Base-by-base conservation (phyloP, 1,140 invertebrate genomes). In the Druon quercuslanigerum region DNA sequence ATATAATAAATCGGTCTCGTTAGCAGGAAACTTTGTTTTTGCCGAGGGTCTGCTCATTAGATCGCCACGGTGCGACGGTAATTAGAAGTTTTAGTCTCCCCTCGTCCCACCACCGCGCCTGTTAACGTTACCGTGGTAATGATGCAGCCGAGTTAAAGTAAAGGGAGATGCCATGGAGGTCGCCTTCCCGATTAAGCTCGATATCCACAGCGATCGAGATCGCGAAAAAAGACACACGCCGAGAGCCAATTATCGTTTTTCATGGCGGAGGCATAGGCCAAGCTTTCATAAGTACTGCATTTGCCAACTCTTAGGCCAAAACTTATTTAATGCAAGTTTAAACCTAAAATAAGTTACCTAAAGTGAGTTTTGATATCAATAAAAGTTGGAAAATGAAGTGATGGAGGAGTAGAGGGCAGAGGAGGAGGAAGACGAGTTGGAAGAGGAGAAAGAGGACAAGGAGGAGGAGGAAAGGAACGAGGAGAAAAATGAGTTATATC, bases 1-100 rank as follows among this genome's bases (percentile, higher is more conserved):
- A 85, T 87, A 89, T 86, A 87, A 89, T 88, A 88, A 89, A 89
- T 89, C 87, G 87, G 86, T 89, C 87, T 89, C 86, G 87, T 89
- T 89, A 89, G 85, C 81, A 84, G 80, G 85, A 88, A 89, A 88
- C 83, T 88, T 88, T 86, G 85, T 87, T 89, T 88, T 89, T 88
- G 87, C 83, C 83, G 81, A 83, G 79, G 85, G 83, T 81, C 83
- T 83, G 82, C 86, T 89, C 87, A 88, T 87, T 87, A 89, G 87
- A 89, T 88, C 86, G 81, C 86, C 87, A 86, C 84, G 84, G 84
- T 85, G 85, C 87, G 85, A 87, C 84, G 85, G 85, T 88, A 89
- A 88, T 89, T 88, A 87, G 87, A 88, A 88, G 88, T 88, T 88
- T 89, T 87, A 86, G 83, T 84, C 82, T 82, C 77, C 80, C 83